phyloP scores from a whole-genome alignment of 2,888 invertebrate species.

The Aphrophora alni region DNA sequence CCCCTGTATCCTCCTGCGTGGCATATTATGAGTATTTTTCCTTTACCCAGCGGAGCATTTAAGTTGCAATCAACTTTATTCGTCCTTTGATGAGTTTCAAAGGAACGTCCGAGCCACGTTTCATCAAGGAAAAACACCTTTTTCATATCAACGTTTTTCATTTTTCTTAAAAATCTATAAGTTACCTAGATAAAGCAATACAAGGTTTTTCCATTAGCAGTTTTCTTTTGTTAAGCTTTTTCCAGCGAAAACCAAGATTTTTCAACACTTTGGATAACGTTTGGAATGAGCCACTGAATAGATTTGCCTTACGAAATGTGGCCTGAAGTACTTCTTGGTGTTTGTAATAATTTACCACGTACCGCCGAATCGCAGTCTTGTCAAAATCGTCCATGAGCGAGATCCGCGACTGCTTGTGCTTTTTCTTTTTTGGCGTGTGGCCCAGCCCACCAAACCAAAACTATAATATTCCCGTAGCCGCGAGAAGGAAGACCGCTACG shows the following conservation, averaged over 20 bases:
- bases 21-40: conserved; percentile 19
- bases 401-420: too few species aligned
- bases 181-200: conserved; percentile 13
- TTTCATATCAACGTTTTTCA: neutral
- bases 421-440: too few species aligned
- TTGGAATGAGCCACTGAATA: neutral
- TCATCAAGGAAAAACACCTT: conserved; percentile 30
- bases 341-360: neutral
- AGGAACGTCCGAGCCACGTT: conserved; percentile 24
- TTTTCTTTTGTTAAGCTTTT: neutral
- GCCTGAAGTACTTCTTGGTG: neutral
- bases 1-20: conserved; percentile 28
- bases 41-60: neutral
- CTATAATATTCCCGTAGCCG: too few species aligned
- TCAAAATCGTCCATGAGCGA: neutral
- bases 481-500: too few species aligned
- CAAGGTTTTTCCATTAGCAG: conserved; percentile 17
- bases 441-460: too few species aligned
- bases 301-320: neutral
- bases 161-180: neutral
- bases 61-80: neutral
- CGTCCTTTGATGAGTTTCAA: neutral
- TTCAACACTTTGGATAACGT: neutral
- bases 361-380: neutral
- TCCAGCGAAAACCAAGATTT: neutral